Evolutionary conservation across 2,888 invertebrate species (phyloP).

Genomic region (Conomelus anceps): DNA sequence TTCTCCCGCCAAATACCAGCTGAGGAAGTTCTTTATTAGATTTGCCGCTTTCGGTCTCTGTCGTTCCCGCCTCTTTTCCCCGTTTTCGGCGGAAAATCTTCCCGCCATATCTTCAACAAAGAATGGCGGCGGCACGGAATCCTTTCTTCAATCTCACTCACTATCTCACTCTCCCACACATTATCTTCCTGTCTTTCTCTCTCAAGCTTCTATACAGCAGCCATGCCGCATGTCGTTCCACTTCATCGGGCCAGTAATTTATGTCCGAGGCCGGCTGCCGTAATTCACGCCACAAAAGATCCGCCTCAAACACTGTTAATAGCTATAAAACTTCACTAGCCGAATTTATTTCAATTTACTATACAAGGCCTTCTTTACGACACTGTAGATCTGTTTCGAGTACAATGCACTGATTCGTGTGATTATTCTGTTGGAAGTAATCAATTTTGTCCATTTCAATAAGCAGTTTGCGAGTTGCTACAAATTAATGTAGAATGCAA

Average conservation of each 20-base stretch:
- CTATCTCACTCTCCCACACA: background rate
- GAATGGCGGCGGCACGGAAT: background rate
- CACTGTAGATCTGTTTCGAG: background rate
- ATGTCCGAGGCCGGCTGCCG: background rate
- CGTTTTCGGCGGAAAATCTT: background rate
- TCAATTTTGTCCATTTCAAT: background rate
- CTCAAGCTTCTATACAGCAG: background rate
- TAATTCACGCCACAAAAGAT: background rate
- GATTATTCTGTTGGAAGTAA: background rate
- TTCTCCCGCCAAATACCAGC: background rate
- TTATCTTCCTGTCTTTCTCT: background rate
- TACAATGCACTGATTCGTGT: background rate
- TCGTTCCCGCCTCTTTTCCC: background rate
- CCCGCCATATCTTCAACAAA: background rate
- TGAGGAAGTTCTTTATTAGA: background rate
- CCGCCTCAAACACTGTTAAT: background rate
- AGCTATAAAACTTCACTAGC: background rate
- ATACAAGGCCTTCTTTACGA: background rate
- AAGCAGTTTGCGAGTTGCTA: background rate
- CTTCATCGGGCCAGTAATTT: background rate
- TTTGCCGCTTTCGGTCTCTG: background rate
- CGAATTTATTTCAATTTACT: background rate
- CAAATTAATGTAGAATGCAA: background rate
- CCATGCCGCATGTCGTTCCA: background rate
- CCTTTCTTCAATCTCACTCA: background rate